Conservation (phyloP, 2,797 vertebrate species). For the Sus cebifrons region DNA sequence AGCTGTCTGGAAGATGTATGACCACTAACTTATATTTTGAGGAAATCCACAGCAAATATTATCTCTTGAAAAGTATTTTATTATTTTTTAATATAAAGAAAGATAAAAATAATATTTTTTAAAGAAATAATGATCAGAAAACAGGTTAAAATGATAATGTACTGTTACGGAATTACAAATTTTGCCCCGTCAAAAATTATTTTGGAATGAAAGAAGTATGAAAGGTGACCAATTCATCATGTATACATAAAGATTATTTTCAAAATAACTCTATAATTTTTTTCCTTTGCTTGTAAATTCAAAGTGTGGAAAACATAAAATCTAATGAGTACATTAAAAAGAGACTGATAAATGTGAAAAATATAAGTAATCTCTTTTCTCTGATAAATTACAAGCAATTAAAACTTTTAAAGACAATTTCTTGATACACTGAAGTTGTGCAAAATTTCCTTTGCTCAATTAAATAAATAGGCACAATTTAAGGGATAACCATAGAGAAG, state of each 20-base stretch:
- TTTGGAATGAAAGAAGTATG: not conserved
- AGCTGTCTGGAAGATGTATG: not conserved
- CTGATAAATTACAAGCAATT: constrained; percentile 55
- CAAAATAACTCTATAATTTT: not conserved
- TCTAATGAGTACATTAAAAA: not conserved
- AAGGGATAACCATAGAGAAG: constrained; percentile 6
- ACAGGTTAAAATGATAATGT: not conserved
- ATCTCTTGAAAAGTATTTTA: not conserved
- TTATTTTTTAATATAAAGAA: not conserved
- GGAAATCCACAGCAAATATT: not conserved
- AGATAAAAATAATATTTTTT: not conserved
- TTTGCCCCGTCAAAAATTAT: not conserved
- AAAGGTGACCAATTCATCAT: not conserved
- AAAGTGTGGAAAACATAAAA: not conserved
- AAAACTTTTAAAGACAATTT: constrained; percentile 59
- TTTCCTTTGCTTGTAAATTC: not conserved
- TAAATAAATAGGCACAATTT: constrained; percentile 64
- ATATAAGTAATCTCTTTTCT: constrained; percentile 3
- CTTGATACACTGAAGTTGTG: not conserved
- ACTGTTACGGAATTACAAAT: not conserved
- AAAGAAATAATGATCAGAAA: not conserved
- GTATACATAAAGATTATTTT: not conserved
- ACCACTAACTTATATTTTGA: not conserved
- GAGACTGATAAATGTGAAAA: not conserved
- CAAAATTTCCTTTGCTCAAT: constrained; percentile 62